Base-by-base conservation (phyloP, 2,888 invertebrate species). In the Heteropelma amictum region DNA sequence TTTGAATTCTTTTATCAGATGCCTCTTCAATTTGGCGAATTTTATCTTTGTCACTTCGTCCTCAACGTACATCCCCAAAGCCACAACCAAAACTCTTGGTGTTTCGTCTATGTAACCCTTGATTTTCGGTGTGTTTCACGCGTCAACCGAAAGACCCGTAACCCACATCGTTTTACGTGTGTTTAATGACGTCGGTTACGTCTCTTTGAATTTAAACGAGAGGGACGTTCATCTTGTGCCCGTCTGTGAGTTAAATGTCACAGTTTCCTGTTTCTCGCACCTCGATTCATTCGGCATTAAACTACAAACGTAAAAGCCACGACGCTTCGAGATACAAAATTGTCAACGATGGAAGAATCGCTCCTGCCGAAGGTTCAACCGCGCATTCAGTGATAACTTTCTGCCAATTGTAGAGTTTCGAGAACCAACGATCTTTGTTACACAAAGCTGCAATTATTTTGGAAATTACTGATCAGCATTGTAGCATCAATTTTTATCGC, bases 301-400 rank as follows among this genome's bases (percentile, higher is more conserved):
- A 64, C 56, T 30, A 23, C n/a, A 7, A 33, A 54, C 28, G 49
- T 51, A 38, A 58, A 35, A 69, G 19, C 21, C 17, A 17, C 49
- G 40, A 47, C 56, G 19, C 47, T 54, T 54, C 35, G 63, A 47
- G 21, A 40, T 19, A 8, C 54, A 54, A 54, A 45, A 53, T 49
- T 26, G 63, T 71, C 56, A 64, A 40, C 56, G 49, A 49, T 23
- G 28, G 10, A 35, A 14, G 40, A 54, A 63, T 64, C n/a, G n/a
- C n/a, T 38, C 23, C 21, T 19, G 38, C 33, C 47, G 38, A 49
- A 47, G 40, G 42, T 47, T 53, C 45, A 54, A 53, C 10, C 33
- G 3, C 12, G 28, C 33, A 33, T 33, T 33, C 33, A 12, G 40
- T n/a, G 10, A n/a, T 12, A 38, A 12, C 12, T 38, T 38, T 38